Evolutionary conservation across 2,888 invertebrate species (phyloP), one percentile per base, ranked within the genome.

Genomic region (Cephus runcator): DNA sequence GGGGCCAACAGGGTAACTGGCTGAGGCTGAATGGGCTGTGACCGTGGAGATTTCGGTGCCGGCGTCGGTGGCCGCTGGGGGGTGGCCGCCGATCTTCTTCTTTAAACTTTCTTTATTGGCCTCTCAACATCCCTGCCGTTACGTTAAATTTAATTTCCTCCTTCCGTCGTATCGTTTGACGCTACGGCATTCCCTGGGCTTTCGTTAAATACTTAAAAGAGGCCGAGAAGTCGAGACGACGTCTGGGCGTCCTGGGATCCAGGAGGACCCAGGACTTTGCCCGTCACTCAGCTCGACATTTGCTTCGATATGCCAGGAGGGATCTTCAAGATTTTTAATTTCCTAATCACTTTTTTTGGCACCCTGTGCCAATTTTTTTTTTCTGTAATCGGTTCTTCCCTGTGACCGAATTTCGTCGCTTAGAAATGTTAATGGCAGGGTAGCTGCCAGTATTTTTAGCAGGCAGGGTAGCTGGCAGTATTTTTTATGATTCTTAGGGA

Each of bases 71-170:
- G 40, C 23, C 4, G 9, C 4, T 40, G 0, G 4, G 40, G 40
- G 23, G 40, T 40, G 56, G 56, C 23, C 23, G 56, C 23, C 23
- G 9, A 9, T 56, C 56, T 23, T 56, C 23, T 56, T 34, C 71
- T 71, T 71, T 31, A 71, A 71, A 71, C 71, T 71, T 71, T 71
- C 71, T 71, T 71, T 71, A 71, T 71, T 71, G 71, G 71, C 71
- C 71, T 15, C 30, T 71, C 71, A 30, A 31, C 31, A 6, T 71
- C 71, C 71, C 33, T 71, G 9, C 12, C 71, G 31, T 71, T 71
- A 11, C 12, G 71, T 71, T 71, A 71, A 71, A 71, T 71, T 71
- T 71, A 71, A 71, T 71, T 71, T 71, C 31, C 71, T 71, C 9
- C 33, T 31, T 31, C 71, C 71, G 71, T 71, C 71, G 71, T 31